phyloP scores from a whole-genome alignment of 2,797 vertebrate genomes.

The Phyllotis vaccarum region DNA sequence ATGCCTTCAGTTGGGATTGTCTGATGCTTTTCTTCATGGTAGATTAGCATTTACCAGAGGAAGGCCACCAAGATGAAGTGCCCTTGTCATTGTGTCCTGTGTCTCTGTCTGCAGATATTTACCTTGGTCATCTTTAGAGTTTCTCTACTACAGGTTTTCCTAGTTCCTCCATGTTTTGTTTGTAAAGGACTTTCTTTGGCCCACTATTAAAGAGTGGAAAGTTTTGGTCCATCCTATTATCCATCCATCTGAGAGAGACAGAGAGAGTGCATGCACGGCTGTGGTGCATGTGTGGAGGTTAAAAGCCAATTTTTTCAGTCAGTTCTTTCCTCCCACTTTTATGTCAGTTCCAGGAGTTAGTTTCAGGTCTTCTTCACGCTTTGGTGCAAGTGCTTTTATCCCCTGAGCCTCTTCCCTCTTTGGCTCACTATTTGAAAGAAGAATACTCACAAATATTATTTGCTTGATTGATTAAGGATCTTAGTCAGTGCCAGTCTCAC shows the following conservation, averaged over 20 bases:
- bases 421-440: neutral
- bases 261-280: neutral
- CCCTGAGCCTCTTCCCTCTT: neutral
- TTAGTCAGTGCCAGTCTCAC: neutral
- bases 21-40: neutral
- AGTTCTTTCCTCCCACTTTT: neutral
- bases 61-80: neutral
- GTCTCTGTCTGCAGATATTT: neutral
- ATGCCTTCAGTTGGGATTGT: neutral
- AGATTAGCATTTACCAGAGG: neutral
- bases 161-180: neutral
- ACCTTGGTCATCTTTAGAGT: neutral
- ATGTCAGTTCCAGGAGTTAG: neutral
- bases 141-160: neutral
- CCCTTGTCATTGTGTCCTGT: neutral
- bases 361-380: neutral
- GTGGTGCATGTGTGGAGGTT: neutral
- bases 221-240: neutral
- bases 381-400: neutral
- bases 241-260: neutral
- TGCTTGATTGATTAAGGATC: neutral
- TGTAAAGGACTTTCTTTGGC: neutral
- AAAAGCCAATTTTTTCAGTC: neutral
- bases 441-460: neutral
- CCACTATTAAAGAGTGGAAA: neutral